Evolutionary conservation across 1,140 invertebrate genomes (phyloP).

Genomic region (Drosophila melanogaster): Release_6_plus_ISO1_MT NT_033777.3:7411001-7411500

Average conservation of each 20-base stretch:
- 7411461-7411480: constrained; percentile 79
- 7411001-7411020: too few species aligned
- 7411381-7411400: constrained; percentile 58
- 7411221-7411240: constrained; percentile 24
- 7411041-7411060: too few species aligned
- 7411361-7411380: constrained; percentile 37
- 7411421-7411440: constrained; percentile 71
- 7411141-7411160: constrained; percentile 2
- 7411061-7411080: too few species aligned
- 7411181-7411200: constrained; percentile 28
- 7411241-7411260: constrained; percentile 29
- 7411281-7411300: constrained; percentile 51
- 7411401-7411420: constrained; percentile 69
- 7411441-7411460: constrained; percentile 53
- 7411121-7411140: not conserved
- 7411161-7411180: not conserved
- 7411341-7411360: constrained; percentile 54
- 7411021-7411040: too few species aligned
- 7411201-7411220: constrained; percentile 67
- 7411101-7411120: too few species aligned
- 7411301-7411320: constrained; percentile 70
- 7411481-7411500: constrained; percentile 71
- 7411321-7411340: constrained; percentile 75
- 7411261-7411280: constrained; percentile 72
- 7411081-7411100: too few species aligned